phyloP scores from a whole-genome alignment of 2,888 invertebrate species.

The Siphlonurus alternatus region DNA sequence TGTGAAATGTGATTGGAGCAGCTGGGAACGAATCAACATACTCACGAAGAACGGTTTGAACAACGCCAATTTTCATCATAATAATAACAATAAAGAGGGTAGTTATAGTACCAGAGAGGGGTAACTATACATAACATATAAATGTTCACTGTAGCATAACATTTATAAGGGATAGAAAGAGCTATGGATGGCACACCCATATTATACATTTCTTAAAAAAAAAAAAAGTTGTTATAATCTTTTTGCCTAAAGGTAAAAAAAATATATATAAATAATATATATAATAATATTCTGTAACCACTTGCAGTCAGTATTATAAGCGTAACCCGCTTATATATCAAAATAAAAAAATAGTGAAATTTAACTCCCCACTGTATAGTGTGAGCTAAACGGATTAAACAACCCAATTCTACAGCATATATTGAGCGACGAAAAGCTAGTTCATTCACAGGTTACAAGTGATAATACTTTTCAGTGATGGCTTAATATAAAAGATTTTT shows the following conservation, averaged over 20 bases:
- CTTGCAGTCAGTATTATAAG: no score
- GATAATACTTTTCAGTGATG: neutral
- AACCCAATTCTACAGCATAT: neutral
- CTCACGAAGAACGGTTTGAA: neutral
- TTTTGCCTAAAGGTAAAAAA: no score
- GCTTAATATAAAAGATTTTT: no score
- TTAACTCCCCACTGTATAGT: neutral
- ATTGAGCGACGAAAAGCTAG: neutral
- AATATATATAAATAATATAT: no score
- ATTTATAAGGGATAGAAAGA: neutral
- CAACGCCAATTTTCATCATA: neutral
- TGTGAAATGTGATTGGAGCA: neutral
- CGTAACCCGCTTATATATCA: neutral
- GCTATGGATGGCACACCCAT: neutral
- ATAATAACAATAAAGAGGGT: neutral
- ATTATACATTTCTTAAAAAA: no score
- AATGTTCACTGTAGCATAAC: neutral
- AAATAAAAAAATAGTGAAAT: neutral
- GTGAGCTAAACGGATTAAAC: neutral
- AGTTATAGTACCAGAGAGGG: neutral
- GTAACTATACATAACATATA: no score
- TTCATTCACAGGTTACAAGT: neutral
- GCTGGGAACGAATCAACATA: neutral
- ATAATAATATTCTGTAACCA: no score
- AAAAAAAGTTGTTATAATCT: no score